Conservation (phyloP, 2,888 invertebrate genomes). For the Tubulanus polymorphus region DNA sequence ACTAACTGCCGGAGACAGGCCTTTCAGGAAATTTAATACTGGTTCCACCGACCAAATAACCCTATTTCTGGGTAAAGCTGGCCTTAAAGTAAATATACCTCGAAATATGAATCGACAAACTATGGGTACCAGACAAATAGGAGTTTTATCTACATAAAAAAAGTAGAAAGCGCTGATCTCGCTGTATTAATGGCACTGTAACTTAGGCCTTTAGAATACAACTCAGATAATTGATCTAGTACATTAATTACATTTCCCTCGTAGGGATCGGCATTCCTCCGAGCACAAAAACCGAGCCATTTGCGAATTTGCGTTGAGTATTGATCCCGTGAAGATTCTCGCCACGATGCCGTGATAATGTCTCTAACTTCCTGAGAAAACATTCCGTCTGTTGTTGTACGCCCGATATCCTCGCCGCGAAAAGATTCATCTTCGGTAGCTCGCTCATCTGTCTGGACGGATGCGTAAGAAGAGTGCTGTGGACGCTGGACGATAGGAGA, state of each 20-base stretch:
- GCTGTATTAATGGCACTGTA: constrained; percentile 18
- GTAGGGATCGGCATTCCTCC: constrained; percentile 15
- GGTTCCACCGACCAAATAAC: constrained; percentile 17
- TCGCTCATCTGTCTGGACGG: background rate
- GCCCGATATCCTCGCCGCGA: background rate
- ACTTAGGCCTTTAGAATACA: constrained; percentile 10
- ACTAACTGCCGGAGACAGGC: constrained; percentile 2
- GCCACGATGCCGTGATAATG: constrained; percentile 19
- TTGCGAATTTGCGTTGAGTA: constrained; percentile 12
- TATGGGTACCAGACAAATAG: constrained; percentile 1
- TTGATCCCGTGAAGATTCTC: constrained; percentile 14
- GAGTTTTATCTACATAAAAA: background rate
- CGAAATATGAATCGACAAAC: constrained; percentile 16
- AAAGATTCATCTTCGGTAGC: constrained; percentile 2
- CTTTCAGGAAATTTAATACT: constrained; percentile 16
- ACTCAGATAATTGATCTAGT: constrained; percentile 7
- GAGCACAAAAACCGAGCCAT: constrained; percentile 17
- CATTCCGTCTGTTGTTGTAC: background rate
- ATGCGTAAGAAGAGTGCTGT: background rate
- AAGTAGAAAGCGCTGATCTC: constrained; percentile 1
- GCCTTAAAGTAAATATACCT: constrained; percentile 18
- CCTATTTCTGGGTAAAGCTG: constrained; percentile 15
- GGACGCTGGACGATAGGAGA: background rate
- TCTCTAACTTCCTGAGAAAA: constrained; percentile 3
- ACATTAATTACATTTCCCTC: constrained; percentile 11